Conservation (phyloP, 1,140 invertebrate species). For the Anagrus nilaparvatae region DNA sequence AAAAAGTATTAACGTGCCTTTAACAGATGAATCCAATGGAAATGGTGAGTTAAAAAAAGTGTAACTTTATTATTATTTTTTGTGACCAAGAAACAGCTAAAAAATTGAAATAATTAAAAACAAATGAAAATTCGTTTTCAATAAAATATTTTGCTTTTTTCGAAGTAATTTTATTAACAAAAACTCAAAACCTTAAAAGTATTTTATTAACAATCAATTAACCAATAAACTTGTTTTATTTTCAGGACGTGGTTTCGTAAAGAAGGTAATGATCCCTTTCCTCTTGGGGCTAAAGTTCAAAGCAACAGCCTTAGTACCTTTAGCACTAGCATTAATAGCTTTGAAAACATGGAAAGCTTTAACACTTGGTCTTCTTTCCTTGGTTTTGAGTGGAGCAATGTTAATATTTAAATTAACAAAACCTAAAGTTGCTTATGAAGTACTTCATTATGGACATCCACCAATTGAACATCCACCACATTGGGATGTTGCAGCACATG, state of each 20-base stretch:
- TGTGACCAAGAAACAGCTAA: too few species aligned
- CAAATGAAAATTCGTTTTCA: background rate
- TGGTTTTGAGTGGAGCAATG: constrained; percentile 70
- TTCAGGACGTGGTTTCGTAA: constrained; percentile 66
- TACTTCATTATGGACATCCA: constrained; percentile 72
- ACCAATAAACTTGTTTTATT: constrained; percentile 10
- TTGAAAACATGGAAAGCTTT: constrained; percentile 80
- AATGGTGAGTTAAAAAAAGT: constrained; percentile 42
- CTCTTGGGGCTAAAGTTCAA: constrained; percentile 75
- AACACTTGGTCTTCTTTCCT: constrained; percentile 70
- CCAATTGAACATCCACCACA: constrained; percentile 57
- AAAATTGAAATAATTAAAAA: background rate
- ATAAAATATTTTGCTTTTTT: background rate
- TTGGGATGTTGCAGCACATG: constrained; percentile 53
- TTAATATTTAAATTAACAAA: constrained; percentile 77
- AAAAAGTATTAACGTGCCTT: constrained; percentile 54
- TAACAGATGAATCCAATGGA: constrained; percentile 47
- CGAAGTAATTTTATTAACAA: background rate
- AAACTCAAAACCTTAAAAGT: background rate
- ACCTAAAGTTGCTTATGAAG: constrained; percentile 71
- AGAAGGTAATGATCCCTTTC: constrained; percentile 75
- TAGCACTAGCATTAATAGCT: constrained; percentile 69
- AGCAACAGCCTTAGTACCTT: constrained; percentile 66
- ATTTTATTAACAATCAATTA: background rate
- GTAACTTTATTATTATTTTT: constrained; percentile 4